Base-by-base conservation (phyloP, 1,140 invertebrate genomes). In the Drosophila virilis region DNA sequence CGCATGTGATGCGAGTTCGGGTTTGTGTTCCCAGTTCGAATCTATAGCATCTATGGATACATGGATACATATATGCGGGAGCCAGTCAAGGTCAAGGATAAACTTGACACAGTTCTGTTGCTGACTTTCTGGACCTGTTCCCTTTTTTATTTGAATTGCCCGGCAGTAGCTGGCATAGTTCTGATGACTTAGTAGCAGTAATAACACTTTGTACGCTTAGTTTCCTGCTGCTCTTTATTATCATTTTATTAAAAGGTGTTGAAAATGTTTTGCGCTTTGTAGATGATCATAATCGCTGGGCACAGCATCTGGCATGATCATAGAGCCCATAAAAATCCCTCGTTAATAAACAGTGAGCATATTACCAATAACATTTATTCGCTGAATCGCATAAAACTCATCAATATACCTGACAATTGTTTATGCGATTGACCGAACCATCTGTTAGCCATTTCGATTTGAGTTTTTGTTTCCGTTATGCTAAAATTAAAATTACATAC, bases 171-270 rank as follows among this genome's bases (percentile, higher is more conserved):
- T 48, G 77, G 46, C 59, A 54, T 52, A 59, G 77, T 7, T 43
- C 55, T 38, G 69, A 62, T 77, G 40, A 58, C 80, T 77, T 77
- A 76, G 62, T 73, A 67, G 42, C 48, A 73, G n/a, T n/a, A n/a
- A 73, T 81, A 59, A 73, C 76, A 60, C 37, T 43, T 48, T 42
- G 67, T 28, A 28, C 12, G 51, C 22, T 2, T 32, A 35, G 22
- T 37, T 66, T 55, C 51, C 51, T 22, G 22, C 45, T 50, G 40
- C 40, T 48, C 17, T 15, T 46, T 42, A 50, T 58, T 32, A 42
- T n/a, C 32, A 65, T 64, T 43, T 55, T 52, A 46, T 43, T 57
- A 55, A 38, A 74, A 61, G 58, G 76, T 58, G 52, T 59, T 57
- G 77, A 62, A 69, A 66, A 72, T 61, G 45, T 77, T 69, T 81